Evolutionary conservation across 2,888 invertebrate species (phyloP).

Genomic region (Chymomyza procnemis): DNA sequence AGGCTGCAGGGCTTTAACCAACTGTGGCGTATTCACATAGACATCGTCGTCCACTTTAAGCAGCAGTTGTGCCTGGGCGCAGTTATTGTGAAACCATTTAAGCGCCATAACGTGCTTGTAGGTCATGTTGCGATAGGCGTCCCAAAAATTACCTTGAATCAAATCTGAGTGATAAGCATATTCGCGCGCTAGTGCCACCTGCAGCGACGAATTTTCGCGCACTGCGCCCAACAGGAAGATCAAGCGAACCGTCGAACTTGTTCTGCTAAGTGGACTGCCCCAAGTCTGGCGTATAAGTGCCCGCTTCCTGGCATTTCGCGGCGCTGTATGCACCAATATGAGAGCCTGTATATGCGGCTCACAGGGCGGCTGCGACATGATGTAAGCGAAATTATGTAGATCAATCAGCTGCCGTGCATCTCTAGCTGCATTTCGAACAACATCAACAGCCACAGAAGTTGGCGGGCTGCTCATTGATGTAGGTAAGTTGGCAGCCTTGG

Average conservation of each 20-base stretch:
- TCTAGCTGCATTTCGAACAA: not conserved
- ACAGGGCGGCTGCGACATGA: conserved; percentile 82
- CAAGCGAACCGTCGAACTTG: conserved; percentile 80
- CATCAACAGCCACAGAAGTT: not conserved
- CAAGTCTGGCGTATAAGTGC: conserved; percentile 85
- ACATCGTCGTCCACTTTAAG: conserved; percentile 89
- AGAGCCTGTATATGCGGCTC: conserved; percentile 80
- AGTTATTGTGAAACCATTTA: conserved; percentile 87
- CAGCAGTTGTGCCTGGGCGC: conserved; percentile 83
- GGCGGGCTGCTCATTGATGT: not conserved
- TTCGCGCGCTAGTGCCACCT: conserved; percentile 79
- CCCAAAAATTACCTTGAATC: conserved; percentile 87
- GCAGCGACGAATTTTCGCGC: conserved; percentile 74
- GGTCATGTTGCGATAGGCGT: conserved; percentile 89
- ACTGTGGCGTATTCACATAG: conserved; percentile 84
- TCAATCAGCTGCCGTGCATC: conserved; percentile 79
- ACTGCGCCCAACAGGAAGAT: conserved; percentile 85
- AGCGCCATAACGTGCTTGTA: conserved; percentile 91
- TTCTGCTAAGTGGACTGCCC: conserved; percentile 81
- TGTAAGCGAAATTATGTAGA: conserved; percentile 82
- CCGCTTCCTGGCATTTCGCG: conserved; percentile 83
- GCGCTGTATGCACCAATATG: conserved; percentile 85
- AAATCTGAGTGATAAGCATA: conserved; percentile 83
- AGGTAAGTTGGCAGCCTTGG: conserved; percentile 23
- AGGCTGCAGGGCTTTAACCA: conserved; percentile 80